A percentile compares a stretch with the other conserved stretches of the same genome.
Evolutionary conservation across 2,888 invertebrate species (phyloP).

Genomic region (Luffia ferchaultella): DNA sequence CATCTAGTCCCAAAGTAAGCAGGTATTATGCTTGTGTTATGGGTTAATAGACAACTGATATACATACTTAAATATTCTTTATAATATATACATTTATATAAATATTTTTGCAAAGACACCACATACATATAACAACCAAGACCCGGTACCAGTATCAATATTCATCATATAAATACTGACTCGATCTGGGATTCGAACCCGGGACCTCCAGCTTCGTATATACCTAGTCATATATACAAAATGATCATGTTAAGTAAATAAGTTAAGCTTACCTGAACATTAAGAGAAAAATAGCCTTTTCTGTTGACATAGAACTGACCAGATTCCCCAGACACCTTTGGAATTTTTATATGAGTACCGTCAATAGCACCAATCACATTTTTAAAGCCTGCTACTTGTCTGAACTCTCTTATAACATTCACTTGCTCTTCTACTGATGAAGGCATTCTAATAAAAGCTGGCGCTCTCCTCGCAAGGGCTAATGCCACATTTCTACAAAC

Average conservation of each 20-base stretch:
- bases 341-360: slow-evolving; percentile 14
- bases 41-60: too few species aligned
- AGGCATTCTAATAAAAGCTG: slow-evolving; percentile 3
- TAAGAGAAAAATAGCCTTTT: slow-evolving; percentile 12
- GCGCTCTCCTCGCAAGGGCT: neutral
- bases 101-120: too few species aligned
- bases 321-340: slow-evolving; percentile 9
- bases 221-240: neutral
- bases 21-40: too few species aligned
- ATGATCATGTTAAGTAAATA: neutral
- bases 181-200: too few species aligned
- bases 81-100: too few species aligned
- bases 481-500: slow-evolving; percentile 1
- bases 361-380: slow-evolving; percentile 10
- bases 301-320: slow-evolving; percentile 12
- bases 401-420: neutral
- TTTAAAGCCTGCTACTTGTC: slow-evolving; percentile 1
- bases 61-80: too few species aligned
- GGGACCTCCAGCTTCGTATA: too few species aligned
- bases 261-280: slow-evolving; percentile 2
- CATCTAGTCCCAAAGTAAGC: too few species aligned
- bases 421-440: neutral
- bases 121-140: too few species aligned
- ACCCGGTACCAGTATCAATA: too few species aligned
- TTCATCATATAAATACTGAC: too few species aligned